Conservation (phyloP, 2,888 invertebrate genomes). For the Brachyptera putata region DNA sequence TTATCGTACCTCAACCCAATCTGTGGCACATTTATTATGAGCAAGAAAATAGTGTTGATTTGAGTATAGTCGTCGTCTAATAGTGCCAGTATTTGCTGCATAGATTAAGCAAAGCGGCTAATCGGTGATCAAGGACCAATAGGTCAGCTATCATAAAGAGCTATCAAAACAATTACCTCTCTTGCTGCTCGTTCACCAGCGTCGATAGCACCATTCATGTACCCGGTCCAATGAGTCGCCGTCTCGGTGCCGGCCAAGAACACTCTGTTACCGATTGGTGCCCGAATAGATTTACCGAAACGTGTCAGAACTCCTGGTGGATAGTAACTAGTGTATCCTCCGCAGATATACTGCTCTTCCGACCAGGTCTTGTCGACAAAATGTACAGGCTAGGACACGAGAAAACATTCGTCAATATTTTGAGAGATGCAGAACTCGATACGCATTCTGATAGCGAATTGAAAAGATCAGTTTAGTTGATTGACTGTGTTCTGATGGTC, state of each 20-base stretch:
- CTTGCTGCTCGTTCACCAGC: constrained; percentile 39
- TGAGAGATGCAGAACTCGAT: not conserved
- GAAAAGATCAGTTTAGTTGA: no score
- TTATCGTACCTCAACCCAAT: no score
- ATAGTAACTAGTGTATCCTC: constrained; percentile 44
- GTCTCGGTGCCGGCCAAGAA: constrained; percentile 43
- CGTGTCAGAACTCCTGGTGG: constrained; percentile 42
- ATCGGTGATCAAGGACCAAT: no score
- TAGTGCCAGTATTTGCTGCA: no score
- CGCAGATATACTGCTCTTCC: constrained; percentile 45
- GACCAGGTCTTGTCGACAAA: constrained; percentile 45
- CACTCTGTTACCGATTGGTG: constrained; percentile 34
- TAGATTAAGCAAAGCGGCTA: no score
- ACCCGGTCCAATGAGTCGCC: constrained; percentile 42
- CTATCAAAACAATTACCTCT: no score
- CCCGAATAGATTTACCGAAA: constrained; percentile 31
- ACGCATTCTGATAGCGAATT: not conserved
- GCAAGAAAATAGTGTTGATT: no score
- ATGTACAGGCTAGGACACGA: constrained; percentile 36
- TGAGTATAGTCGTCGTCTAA: no score
- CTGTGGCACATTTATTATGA: no score
- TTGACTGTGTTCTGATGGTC: not conserved
- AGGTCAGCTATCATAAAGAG: no score
- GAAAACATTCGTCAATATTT: not conserved
- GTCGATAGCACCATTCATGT: constrained; percentile 43